Evolutionary conservation across 2,113 vertebrate genomes (phyloP).

Genomic region (Anarrhichthys ocellatus): DNA sequence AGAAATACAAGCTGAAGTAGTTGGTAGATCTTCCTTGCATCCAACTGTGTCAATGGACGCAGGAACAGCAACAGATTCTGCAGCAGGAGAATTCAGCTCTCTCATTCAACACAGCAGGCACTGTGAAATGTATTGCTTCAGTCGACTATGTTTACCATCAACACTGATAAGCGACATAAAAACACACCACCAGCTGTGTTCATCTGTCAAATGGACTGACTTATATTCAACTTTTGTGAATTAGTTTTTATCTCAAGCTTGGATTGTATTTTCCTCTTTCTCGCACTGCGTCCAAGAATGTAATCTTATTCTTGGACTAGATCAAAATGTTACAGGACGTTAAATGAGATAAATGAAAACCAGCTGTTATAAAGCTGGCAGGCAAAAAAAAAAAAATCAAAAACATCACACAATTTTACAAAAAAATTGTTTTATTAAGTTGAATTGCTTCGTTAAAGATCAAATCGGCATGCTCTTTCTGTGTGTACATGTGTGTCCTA

Average conservation of each 20-base stretch:
- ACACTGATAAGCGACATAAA: too few relatives aligned
- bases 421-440: background rate
- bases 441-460: background rate
- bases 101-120: too few relatives aligned
- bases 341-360: background rate
- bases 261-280: background rate
- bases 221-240: background rate
- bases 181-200: background rate
- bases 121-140: too few relatives aligned
- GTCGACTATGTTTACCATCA: too few relatives aligned
- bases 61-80: too few relatives aligned
- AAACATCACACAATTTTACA: too few relatives aligned
- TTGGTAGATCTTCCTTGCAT: too few relatives aligned
- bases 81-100: too few relatives aligned
- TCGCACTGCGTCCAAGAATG: background rate
- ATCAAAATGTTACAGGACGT: background rate
- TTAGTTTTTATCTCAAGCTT: background rate
- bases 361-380: background rate
- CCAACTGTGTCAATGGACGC: too few relatives aligned
- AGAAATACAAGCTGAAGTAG: background rate
- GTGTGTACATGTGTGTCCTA: slow-evolving; percentile 73
- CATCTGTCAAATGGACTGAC: background rate
- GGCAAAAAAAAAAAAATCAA: too few relatives aligned
- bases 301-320: background rate
- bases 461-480: background rate